Evolutionary conservation across 2,113 vertebrate genomes (phyloP).

Genomic region (Oncorhynchus masou): DNA sequence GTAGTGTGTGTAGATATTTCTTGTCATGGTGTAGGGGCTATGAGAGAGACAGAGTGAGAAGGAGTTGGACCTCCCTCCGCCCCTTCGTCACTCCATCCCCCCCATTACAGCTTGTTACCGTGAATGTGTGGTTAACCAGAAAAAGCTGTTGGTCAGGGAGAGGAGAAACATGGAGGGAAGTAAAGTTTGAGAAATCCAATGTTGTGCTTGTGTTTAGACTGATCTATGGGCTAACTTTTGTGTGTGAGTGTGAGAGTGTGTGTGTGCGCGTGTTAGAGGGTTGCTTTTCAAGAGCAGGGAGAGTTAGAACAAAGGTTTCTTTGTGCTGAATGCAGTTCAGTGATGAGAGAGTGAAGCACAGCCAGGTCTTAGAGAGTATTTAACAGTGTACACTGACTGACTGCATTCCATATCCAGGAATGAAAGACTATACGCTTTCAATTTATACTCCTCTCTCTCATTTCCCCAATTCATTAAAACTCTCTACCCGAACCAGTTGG

Average conservation of each 20-base stretch:
- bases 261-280: no score
- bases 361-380: constrained; percentile 80
- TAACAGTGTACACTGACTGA: constrained; percentile 77
- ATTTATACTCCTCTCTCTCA: constrained; percentile 65
- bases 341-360: constrained; percentile 77
- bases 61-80: background rate
- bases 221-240: background rate
- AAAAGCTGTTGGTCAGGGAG: constrained; percentile 61
- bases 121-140: constrained; percentile 75
- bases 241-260: no score
- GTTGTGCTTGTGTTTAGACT: constrained; percentile 40
- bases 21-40: background rate
- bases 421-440: constrained; percentile 77
- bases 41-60: background rate
- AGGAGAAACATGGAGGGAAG: constrained; percentile 36
- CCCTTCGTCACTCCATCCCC: background rate
- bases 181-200: constrained; percentile 2
- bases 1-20: constrained; percentile 40
- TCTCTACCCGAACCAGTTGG: background rate
- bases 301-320: constrained; percentile 75
- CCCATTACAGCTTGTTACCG: constrained; percentile 53
- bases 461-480: background rate
- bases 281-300: constrained; percentile 47
- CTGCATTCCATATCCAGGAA: constrained; percentile 81
- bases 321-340: constrained; percentile 65